Percentiles rank a stretch among this genome's conserved stretches.
phyloP scores from a whole-genome alignment of 2,888 invertebrate genomes.

The Xanthostigma xanthostigma region DNA sequence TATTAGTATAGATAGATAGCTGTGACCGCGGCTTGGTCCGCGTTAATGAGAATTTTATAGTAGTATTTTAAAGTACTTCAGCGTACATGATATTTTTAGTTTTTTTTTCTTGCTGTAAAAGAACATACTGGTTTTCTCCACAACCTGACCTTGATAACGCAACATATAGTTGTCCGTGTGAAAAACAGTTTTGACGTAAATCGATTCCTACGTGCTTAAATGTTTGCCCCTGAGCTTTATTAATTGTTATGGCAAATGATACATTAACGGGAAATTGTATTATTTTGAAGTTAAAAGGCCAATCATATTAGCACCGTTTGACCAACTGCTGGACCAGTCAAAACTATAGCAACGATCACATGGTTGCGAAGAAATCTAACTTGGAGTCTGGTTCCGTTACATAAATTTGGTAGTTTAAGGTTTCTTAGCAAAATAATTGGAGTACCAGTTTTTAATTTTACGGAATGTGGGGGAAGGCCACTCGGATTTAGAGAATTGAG shows the following conservation, averaged over 20 bases:
- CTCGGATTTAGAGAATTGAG: constrained; percentile 7
- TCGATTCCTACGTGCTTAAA: constrained; percentile 1
- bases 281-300: neutral
- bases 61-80: no score
- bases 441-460: neutral
- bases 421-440: neutral
- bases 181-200: constrained; percentile 2
- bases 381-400: neutral
- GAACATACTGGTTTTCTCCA: no score
- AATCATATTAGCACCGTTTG: neutral
- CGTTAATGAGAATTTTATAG: no score
- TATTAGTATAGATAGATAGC: no score
- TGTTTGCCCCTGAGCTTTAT: constrained; percentile 6
- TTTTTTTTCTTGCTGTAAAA: no score
- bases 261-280: constrained; percentile 3
- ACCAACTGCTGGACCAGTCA: neutral
- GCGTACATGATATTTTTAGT: no score
- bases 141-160: no score
- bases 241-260: constrained; percentile 5
- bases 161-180: no score
- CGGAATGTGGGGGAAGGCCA: neutral
- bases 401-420: neutral
- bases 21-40: no score
- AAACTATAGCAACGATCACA: neutral
- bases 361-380: neutral